Base-by-base conservation (phyloP, 2,888 invertebrate genomes). In the Erpobdella octoculata region DNA sequence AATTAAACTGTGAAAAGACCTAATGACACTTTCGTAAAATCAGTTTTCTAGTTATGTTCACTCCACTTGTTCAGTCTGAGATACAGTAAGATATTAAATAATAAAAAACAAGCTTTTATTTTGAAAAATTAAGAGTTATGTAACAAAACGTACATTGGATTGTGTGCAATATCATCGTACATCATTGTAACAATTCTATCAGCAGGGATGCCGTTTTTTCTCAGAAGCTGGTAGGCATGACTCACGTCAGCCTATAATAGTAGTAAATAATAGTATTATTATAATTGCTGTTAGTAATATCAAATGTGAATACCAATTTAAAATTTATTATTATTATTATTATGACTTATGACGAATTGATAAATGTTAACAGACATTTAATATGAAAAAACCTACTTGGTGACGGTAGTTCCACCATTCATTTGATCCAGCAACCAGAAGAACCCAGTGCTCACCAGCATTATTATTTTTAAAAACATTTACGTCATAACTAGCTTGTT, bases 131-230 rank as follows among this genome's bases (percentile, higher is more conserved):
- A 53, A 9, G 4, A 53, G 28, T 4, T 1, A 18, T 28, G 28
- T 25, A 53, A 6, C 12, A 62, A 35, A n/a, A 80, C 84, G 81
- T 79, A 86, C 86, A 81, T 77, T 71, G 71, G 38, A 78, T 83
- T 85, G 74, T 85, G 46, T 1, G 87, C 87, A 71, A 88, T 85
- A 77, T 88, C 88, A 79, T 88, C 87, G 76, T 84, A 86, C 87
- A 88, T 87, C 86, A 88, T 86, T 0, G 86, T 85, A 72, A 88
- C 83, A 71, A 88, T 88, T 67, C 85, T 82, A 73, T 86, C 86
- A 72, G 83, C 84, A 6, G 86, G 85, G 48, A 87, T 81, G 37
- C 87, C 87, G 80, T 87, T 85, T 53, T 78, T 79, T 41, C 80
- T 79, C 48, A 87, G 77, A 37, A 87, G 81, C 76, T 87, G 87